Conservation (phyloP, 2,113 vertebrate species). For the Phocoena sinus region DNA sequence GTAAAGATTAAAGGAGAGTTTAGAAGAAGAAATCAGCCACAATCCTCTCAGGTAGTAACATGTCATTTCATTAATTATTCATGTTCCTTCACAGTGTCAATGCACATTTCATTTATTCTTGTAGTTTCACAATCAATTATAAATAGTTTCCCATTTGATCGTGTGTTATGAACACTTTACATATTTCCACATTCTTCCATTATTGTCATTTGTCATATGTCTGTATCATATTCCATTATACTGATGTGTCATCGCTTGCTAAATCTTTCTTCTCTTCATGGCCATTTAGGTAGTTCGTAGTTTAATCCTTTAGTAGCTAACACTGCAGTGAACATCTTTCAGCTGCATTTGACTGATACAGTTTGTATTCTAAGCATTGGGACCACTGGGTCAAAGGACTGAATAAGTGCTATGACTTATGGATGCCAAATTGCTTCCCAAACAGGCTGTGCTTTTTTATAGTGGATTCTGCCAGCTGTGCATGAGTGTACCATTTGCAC, state of each 20-base stretch:
- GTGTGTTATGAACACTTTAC: background rate
- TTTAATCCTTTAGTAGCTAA: slow-evolving; percentile 17
- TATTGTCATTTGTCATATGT: slow-evolving; percentile 25
- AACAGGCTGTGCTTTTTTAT: background rate
- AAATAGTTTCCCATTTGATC: slow-evolving; percentile 32
- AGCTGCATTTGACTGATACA: background rate
- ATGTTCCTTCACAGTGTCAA: slow-evolving; percentile 1
- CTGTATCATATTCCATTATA: background rate
- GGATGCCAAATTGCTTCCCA: background rate
- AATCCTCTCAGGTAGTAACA: background rate
- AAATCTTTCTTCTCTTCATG: background rate
- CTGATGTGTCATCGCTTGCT: background rate
- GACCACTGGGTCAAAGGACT: background rate
- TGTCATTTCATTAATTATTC: slow-evolving; percentile 48
- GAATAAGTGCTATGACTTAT: background rate
- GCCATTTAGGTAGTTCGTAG: background rate
- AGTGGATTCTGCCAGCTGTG: background rate
- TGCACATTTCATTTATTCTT: slow-evolving; percentile 25
- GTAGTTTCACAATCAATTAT: background rate
- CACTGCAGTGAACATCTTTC: slow-evolving; percentile 37
- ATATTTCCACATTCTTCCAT: background rate
- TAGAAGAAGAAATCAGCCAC: slow-evolving; percentile 27
- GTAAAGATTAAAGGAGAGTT: slow-evolving; percentile 17
- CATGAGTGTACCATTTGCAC: background rate
- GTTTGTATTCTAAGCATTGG: background rate